Evolutionary conservation across 2,888 invertebrate genomes (phyloP).

Genomic region (Hydrotaea cyrtoneurina): DNA sequence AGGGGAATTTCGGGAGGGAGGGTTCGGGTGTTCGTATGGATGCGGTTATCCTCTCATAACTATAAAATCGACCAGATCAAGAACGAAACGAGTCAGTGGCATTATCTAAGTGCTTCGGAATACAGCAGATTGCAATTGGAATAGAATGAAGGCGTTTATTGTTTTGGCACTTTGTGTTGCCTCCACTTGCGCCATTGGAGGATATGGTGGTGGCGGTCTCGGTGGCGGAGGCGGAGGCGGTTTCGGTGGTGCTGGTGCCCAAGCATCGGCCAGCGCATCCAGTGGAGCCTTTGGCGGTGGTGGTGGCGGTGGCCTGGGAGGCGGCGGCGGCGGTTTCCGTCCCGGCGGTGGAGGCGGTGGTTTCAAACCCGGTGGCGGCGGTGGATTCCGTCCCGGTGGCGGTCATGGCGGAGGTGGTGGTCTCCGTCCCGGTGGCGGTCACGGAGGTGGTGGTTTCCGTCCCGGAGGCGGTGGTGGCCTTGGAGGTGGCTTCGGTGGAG

Average conservation of each 20-base stretch:
- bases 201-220: constrained; percentile 38
- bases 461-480: constrained; percentile 39
- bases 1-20: background rate
- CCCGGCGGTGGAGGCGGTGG: constrained; percentile 50
- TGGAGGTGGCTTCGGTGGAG: constrained; percentile 14
- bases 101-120: constrained; percentile 1
- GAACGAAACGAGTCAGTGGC: constrained; percentile 41
- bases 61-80: constrained; percentile 57
- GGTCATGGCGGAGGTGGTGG: constrained; percentile 37
- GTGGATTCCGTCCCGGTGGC: constrained; percentile 48
- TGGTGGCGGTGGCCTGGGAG: constrained; percentile 31
- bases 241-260: constrained; percentile 29
- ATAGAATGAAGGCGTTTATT: constrained; percentile 73
- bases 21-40: background rate
- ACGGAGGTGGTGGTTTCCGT: constrained; percentile 33
- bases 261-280: background rate
- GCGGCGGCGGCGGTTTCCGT: constrained; percentile 52
- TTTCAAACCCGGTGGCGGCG: constrained; percentile 41
- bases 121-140: constrained; percentile 20
- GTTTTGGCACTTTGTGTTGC: constrained; percentile 73
- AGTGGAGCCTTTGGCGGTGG: constrained; percentile 46
- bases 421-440: constrained; percentile 54
- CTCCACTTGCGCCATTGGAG: constrained; percentile 68
- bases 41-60: background rate
- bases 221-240: constrained; percentile 41